Evolutionary conservation across 2,888 invertebrate genomes (phyloP), one percentile per base, ranked within the genome.

Genomic region (Drosophila ezoana): DNA sequence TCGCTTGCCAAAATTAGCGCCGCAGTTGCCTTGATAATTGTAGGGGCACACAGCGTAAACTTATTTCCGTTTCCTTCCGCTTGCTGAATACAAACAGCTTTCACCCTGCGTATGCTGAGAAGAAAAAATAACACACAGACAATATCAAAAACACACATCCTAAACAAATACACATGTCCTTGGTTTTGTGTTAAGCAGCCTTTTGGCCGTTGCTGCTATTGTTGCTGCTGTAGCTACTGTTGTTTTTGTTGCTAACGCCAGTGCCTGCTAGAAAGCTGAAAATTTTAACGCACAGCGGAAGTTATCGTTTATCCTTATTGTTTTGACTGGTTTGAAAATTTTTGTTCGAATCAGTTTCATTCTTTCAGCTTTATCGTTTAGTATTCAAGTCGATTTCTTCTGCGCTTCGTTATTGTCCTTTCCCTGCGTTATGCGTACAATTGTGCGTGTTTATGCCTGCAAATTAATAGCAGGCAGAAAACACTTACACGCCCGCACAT

Each of bases 301-400:
- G 86, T 84, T 84, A 86, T 86, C 86, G 81, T 83, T 83, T 81
- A 83, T 83, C 76, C 71, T 83, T 83, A 86, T 84, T 86, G 86
- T 84, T 83, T 81, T 63, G 86, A 79, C 86, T 83, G 83, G 83
- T 75, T 81, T 81, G 76, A 76, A 86, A 86, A 83, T 86, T 84
- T 81, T 80, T 84, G 18, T 76, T 57, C 83, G 76, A 83, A 84
- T 83, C 80, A 83, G 78, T 80, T 81, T 72, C 78, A 77, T 71
- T 76, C 62, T 77, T 77, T 76, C 75, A 62, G 76, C 28, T 66
- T 60, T 54, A 63, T 76, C 60, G 63, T 28, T 72, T 65, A 33
- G 53, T 43, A 59, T 60, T 56, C 53, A 53, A 58, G 61, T 49
- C 64, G 38, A 40, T 37, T 60, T 14, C 54, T 38, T 49, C 51